Evolutionary conservation across 2,113 vertebrate species (phyloP).

Genomic region (Anser brachyrhynchus): DNA sequence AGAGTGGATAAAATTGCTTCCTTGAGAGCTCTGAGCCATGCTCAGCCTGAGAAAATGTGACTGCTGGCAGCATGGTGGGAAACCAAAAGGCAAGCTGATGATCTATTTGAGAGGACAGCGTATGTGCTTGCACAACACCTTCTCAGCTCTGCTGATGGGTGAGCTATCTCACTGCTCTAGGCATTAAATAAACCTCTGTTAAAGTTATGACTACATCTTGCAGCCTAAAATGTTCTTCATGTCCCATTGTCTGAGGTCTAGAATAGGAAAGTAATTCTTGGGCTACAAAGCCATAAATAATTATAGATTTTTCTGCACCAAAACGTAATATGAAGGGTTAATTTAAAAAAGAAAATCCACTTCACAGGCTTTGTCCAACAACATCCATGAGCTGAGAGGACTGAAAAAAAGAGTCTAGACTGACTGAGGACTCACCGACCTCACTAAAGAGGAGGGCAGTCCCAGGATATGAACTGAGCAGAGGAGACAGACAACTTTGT

Average conservation of each 20-base stretch:
- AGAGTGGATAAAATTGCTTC: conserved; percentile 15
- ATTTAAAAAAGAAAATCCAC: background rate
- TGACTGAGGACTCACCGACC: background rate
- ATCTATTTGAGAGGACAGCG: background rate
- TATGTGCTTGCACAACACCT: conserved; percentile 40
- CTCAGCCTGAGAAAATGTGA: conserved; percentile 18
- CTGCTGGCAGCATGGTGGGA: background rate
- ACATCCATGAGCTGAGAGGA: background rate
- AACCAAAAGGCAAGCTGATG: background rate
- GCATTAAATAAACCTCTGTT: background rate
- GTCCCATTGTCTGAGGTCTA: background rate
- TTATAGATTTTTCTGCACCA: background rate
- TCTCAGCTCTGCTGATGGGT: background rate
- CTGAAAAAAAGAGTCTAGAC: accelerated
- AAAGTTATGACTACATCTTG: background rate
- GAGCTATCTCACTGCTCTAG: background rate
- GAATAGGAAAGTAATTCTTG: background rate
- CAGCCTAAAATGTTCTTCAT: background rate
- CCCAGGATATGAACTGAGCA: background rate
- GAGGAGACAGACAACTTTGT: background rate
- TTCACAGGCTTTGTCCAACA: background rate
- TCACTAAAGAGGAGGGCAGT: background rate
- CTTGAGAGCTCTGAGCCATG: background rate
- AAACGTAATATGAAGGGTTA: background rate
- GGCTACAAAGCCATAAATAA: accelerated